Evolutionary conservation across 1,140 invertebrate genomes (phyloP).

Genomic region (Arctopsyche grandis): DNA sequence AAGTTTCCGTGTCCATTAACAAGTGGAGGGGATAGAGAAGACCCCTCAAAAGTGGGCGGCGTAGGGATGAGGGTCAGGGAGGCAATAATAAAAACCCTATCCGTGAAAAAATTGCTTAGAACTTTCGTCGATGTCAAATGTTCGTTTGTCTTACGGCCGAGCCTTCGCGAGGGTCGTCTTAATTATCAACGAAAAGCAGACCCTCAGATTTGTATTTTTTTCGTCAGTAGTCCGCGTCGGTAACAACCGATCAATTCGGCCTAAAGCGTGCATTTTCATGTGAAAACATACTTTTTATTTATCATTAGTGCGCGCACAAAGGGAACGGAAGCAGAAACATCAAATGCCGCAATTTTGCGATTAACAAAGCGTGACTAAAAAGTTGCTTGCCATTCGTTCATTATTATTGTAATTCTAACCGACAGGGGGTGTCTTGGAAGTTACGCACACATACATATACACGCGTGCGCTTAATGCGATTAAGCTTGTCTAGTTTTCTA

Average conservation of each 20-base stretch:
- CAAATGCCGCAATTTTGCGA: slow-evolving; percentile 52
- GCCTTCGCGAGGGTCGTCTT: not conserved
- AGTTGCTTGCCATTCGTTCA: slow-evolving; percentile 49
- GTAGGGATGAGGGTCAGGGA: not conserved
- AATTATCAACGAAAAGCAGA: not conserved
- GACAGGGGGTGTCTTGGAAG: slow-evolving; percentile 32
- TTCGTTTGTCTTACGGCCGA: slow-evolving; percentile 6
- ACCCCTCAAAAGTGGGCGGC: not conserved
- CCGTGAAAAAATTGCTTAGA: not conserved
- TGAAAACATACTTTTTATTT: slow-evolving; percentile 49
- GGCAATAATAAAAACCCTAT: slow-evolving; percentile 15
- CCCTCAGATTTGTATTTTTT: not conserved
- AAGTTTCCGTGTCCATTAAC: slow-evolving; percentile 41
- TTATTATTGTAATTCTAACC: slow-evolving; percentile 50
- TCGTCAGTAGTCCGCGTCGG: not conserved
- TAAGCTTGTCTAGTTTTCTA: slow-evolving; percentile 4
- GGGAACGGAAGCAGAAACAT: slow-evolving; percentile 51
- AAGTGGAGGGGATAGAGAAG: slow-evolving; percentile 22
- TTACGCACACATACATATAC: not conserved
- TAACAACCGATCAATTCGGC: slow-evolving; percentile 21
- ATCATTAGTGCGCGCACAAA: slow-evolving; percentile 49
- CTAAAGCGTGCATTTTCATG: slow-evolving; percentile 46
- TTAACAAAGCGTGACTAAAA: slow-evolving; percentile 53
- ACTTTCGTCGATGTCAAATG: slow-evolving; percentile 12
- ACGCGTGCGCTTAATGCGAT: not conserved